Evolutionary conservation across 1,140 invertebrate species (phyloP), one percentile per base, ranked within the genome.

Genomic region (Tribolium castaneum): DNA sequence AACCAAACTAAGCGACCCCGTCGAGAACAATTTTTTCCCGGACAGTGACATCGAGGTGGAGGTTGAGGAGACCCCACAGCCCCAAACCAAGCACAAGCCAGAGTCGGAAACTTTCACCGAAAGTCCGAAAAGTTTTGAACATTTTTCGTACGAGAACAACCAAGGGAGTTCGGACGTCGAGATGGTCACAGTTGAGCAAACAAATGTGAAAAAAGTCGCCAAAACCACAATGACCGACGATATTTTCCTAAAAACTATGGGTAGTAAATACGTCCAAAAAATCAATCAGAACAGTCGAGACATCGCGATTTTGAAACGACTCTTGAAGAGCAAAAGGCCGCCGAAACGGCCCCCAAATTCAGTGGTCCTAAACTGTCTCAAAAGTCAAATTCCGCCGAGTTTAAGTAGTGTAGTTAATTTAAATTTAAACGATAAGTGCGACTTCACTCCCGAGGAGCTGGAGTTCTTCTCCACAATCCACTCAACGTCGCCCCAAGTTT

Each of bases 391-490:
- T 10, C 74, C 81, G 19, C 70, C 80, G 25, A 78, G 79, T 19
- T 76, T 84, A 13, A 77, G 70, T 13, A 80, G 72, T 12, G 30
- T 82, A 9, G 13, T 83, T 9, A 82, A 71, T 51, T 78, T 83
- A 59, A 75, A 80, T 30, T 56, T 82, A 12, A 79, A 79, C 45
- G 80, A 81, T 22, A 79, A 85, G 52, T 75, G 66, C 39, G 80
- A 83, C 14, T 73, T 86, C 45, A 75, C 76, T 13, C 76, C 81
- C 5, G 82, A 82, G 3, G 84, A 86, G 81, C 70, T 82, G 14
- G 78, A 83, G 54, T 85, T 86, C 76, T 84, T 66, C 13, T 86
- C 73, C 82, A 80, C 22, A 78, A 81, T 86, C n/a, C 81, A 86
- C 70, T 79, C 76, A 71, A 74, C 75, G 70, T 84, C 84, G 12